Evolutionary conservation across 2,797 vertebrate genomes (phyloP).

Genomic region (Pangasius sanitwongsei): DNA sequence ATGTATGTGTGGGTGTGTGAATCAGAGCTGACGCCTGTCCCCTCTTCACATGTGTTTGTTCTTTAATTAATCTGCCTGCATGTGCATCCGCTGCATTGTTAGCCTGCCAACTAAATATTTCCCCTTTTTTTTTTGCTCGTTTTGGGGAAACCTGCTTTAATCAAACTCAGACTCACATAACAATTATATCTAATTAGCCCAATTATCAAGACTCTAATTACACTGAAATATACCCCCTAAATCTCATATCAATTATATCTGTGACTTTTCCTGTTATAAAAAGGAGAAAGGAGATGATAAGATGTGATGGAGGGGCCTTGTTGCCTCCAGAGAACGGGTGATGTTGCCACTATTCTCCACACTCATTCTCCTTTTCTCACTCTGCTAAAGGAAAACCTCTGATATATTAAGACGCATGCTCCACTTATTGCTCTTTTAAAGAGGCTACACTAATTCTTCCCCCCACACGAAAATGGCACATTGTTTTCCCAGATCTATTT

Average conservation of each 20-base stretch:
- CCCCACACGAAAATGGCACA: slow-evolving; percentile 36
- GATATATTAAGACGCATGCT: slow-evolving; percentile 51
- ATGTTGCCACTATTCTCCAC: slow-evolving; percentile 47
- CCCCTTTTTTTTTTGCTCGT: slow-evolving; percentile 55
- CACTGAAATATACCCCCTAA: slow-evolving; percentile 83
- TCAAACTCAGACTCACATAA: slow-evolving; percentile 84
- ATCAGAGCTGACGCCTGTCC: slow-evolving; percentile 18
- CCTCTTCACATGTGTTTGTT: slow-evolving; percentile 49
- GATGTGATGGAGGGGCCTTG: slow-evolving; percentile 60
- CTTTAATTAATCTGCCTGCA: slow-evolving; percentile 60
- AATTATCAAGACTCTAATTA: slow-evolving; percentile 87
- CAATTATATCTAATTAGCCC: slow-evolving; percentile 87
- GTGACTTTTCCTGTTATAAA: slow-evolving; percentile 77
- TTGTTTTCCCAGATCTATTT: slow-evolving; percentile 33
- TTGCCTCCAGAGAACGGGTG: slow-evolving; percentile 68
- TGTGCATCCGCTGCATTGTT: slow-evolving; percentile 61
- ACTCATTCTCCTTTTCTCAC: slow-evolving; percentile 52
- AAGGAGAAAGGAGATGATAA: slow-evolving; percentile 63
- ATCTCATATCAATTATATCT: slow-evolving; percentile 87
- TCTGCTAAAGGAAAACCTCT: slow-evolving; percentile 55
- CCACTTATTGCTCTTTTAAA: slow-evolving; percentile 50
- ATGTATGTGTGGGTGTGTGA: slow-evolving; percentile 13
- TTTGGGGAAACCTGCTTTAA: slow-evolving; percentile 83
- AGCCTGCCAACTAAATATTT: slow-evolving; percentile 67
- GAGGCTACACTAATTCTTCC: slow-evolving; percentile 41